Base-by-base conservation (phyloP, 2,888 invertebrate genomes). In the Arge pagana region DNA sequence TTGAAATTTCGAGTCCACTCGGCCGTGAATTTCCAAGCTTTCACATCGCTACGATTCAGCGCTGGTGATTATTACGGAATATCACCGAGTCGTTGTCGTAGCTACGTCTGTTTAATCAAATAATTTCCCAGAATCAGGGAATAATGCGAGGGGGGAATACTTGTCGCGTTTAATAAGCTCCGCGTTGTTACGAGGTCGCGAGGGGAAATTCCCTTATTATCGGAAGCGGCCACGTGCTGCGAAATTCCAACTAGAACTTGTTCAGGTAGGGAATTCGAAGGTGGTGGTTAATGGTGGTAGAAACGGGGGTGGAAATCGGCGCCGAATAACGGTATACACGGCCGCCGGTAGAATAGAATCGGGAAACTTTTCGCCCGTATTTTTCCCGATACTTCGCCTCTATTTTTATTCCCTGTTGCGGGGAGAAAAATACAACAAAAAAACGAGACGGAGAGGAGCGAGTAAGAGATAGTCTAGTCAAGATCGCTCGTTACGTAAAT, bases 111-210 rank as follows among this genome's bases (percentile, higher is more conserved):
- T n/a, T n/a, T n/a, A n/a, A n/a, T n/a, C n/a, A n/a, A n/a, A n/a
- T n/a, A n/a, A n/a, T n/a, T n/a, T n/a, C n/a, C n/a, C n/a, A 26
- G 16, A 26, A 40, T 31, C 42, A 13, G 42, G 30, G 30, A 30
- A 13, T 30, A 30, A 42, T 42, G 28, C 19, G 21, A 42, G 30
- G 30, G 30, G 42, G 31, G 42, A n/a, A n/a, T n/a, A 42, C 42
- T 42, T 42, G 31, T 42, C 42, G 42, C 31, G 42, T 42, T 42
- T 42, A 30, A 42, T 30, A 42, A 42, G 28, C 42, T 15, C 42
- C 28, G 18, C 28, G 30, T 42, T 13, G 16, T 30, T 6, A 19
- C 18, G 28, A 16, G 18, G 24, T 42, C 19, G 24, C 6, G 19
- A 42, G 42, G 42, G 28, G 28, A n/a, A 31, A 19, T 42, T 21